Base-by-base conservation (phyloP, 2,113 vertebrate genomes). In the Elephas maximus region DNA sequence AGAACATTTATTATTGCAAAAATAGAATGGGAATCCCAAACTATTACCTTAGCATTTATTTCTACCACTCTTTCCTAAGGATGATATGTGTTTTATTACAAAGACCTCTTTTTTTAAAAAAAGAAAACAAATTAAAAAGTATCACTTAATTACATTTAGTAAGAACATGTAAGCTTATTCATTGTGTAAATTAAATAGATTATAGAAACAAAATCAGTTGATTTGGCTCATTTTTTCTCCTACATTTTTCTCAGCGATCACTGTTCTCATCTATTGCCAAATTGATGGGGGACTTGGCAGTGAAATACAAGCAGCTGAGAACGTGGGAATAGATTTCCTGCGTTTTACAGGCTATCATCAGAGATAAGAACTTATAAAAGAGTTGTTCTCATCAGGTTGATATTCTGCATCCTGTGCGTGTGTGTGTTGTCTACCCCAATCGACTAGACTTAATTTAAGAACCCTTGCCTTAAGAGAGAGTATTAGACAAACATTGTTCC, bases 1-100 rank as follows among this genome's bases (percentile, higher is more conserved):
- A 78, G 94, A 97, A 97, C 73, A 87, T 78, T 60, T 14, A 18
- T 89, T 97, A 57, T 57, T 97, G 28, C 82, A 78, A 96, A 94
- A 93, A 93, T 96, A 90, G 74, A 53, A 2, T 96, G 83, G 71
- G 67, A 92, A 8, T 97, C 71, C 45, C 20, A 93, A 1, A 71
- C 87, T 90, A 26, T 87, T 73, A 87, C 60, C 17, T 83, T 78
- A 91, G 92, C 33, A 28, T 94, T 87, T 76, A 76, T 89, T 97
- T 97, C 44, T 93, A 11, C 76, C 11, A n/a, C 37, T 94, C 21
- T 74, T 93, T 15, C 17, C 93, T 94, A 51, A 79, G 44, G 89
- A 76, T 76, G 65, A 79, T 80, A 78, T 9, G 4, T 89, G 21
- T 86, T 83, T 92, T 91, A 62, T 79, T 93, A 23, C 23, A 91